Evolutionary conservation across 1,140 invertebrate species (phyloP).

Genomic region (Apis mellifera): Amel_HAv3.1 CM009933.2:6071001-6071500

Average conservation of each 20-base stretch:
- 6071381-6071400: too few species aligned
- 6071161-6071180: constrained; percentile 96
- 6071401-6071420: neutral
- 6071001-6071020: constrained; percentile 99
- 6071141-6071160: constrained; percentile 99
- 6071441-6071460: too few species aligned
- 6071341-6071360: neutral
- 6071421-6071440: neutral
- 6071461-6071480: too few species aligned
- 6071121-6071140: constrained; percentile 85
- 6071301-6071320: constrained; percentile 93
- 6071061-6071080: neutral
- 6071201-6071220: constrained; percentile 91
- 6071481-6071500: neutral
- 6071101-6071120: neutral
- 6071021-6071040: constrained; percentile 70
- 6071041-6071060: neutral
- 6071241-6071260: constrained; percentile 92
- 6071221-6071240: constrained; percentile 96
- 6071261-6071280: constrained; percentile 94
- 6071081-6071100: too few species aligned
- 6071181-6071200: constrained; percentile 93
- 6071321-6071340: constrained; percentile 95
- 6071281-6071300: constrained; percentile 99
- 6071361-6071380: neutral